phyloP scores from a whole-genome alignment of 2,797 vertebrate species.

The Hippocampus kuda region DNA sequence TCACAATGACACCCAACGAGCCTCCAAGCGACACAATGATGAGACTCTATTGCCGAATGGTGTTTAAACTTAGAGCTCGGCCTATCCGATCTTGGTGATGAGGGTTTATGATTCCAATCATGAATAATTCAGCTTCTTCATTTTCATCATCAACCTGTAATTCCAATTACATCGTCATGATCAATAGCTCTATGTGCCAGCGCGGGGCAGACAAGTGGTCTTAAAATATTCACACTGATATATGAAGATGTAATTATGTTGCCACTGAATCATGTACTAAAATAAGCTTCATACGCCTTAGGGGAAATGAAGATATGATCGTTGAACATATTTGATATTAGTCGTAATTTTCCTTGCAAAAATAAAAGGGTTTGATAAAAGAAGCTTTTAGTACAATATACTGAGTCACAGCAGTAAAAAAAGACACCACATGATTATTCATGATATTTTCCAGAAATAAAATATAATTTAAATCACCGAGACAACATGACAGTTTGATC shows the following conservation, averaged over 20 bases:
- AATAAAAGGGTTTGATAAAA: neutral
- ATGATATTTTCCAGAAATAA: too few relatives aligned
- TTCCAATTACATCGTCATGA: constrained; percentile 41
- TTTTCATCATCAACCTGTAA: constrained; percentile 34
- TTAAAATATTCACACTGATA: constrained; percentile 55
- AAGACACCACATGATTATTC: neutral
- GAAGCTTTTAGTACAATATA: neutral
- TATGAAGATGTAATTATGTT: constrained; percentile 53
- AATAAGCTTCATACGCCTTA: constrained; percentile 27
- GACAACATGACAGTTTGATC: too few relatives aligned
- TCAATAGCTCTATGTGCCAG: constrained; percentile 41
- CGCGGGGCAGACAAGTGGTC: constrained; percentile 29
- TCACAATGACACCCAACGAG: too few relatives aligned
- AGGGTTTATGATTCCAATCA: constrained; percentile 7
- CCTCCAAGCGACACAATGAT: neutral
- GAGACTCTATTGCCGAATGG: neutral
- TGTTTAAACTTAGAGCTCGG: neutral
- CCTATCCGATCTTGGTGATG: too few relatives aligned
- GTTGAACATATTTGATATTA: constrained; percentile 5
- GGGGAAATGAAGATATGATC: constrained; percentile 11
- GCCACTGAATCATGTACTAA: constrained; percentile 35
- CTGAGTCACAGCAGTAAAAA: neutral
- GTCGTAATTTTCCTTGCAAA: neutral
- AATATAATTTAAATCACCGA: too few relatives aligned
- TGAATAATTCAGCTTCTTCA: constrained; percentile 21